Conservation (phyloP, 2,888 invertebrate genomes). For the Incurvaria masculella region DNA sequence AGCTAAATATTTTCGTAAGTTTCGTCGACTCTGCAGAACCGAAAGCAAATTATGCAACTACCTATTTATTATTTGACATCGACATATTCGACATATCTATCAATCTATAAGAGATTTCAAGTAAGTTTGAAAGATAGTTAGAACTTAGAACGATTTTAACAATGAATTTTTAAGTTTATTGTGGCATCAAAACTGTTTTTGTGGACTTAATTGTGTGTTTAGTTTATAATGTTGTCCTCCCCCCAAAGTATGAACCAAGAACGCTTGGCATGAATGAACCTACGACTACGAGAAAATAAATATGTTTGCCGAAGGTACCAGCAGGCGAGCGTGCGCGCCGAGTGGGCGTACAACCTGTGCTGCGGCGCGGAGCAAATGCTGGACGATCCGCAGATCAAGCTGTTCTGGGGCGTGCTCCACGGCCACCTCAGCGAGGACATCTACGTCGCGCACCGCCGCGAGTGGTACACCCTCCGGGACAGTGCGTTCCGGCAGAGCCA, state of each 20-base stretch:
- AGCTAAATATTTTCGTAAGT: too few relatives aligned
- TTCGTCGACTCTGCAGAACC: too few relatives aligned
- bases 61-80: too few relatives aligned
- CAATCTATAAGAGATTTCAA: too few relatives aligned
- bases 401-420: slow-evolving; percentile 47
- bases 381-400: slow-evolving; percentile 43
- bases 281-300: neutral
- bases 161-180: too few relatives aligned
- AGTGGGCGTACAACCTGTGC: slow-evolving; percentile 52
- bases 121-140: too few relatives aligned
- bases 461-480: slow-evolving; percentile 33
- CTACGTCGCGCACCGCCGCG: slow-evolving; percentile 37
- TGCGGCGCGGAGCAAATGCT: slow-evolving; percentile 46
- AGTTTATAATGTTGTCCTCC: neutral
- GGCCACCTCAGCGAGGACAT: slow-evolving; percentile 38
- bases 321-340: slow-evolving; percentile 44
- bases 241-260: neutral
- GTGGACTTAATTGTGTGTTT: neutral
- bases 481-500: slow-evolving; percentile 26
- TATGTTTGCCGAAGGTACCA: slow-evolving; percentile 31
- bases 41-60: too few relatives aligned
- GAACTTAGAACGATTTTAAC: too few relatives aligned
- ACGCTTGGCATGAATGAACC: neutral
- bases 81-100: too few relatives aligned
- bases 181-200: neutral